Percentiles rank a stretch among this genome's conserved stretches.
phyloP scores from a whole-genome alignment of 2,113 vertebrate species.

The Anguilla japonica region DNA sequence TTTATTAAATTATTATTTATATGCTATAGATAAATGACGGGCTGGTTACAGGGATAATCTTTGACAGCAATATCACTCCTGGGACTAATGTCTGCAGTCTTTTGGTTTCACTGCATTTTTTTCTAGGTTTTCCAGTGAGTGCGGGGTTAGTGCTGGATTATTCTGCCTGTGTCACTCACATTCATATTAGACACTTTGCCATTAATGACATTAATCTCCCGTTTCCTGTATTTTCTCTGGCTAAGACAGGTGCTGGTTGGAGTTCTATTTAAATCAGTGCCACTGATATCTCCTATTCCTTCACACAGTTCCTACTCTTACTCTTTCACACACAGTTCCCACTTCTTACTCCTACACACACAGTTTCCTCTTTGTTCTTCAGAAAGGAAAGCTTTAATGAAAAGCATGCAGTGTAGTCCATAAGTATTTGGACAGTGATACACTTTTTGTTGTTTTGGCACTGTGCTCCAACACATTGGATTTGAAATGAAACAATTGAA shows the following conservation, averaged over 20 bases:
- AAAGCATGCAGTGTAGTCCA: too few species aligned
- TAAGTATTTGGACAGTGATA: too few species aligned
- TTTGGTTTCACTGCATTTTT: background rate
- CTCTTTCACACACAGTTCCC: too few species aligned
- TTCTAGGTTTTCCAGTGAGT: background rate
- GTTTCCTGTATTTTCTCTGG: background rate
- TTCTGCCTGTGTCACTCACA: background rate
- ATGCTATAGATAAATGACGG: background rate
- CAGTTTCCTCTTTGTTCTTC: background rate
- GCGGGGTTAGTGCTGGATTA: background rate
- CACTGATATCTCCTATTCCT: background rate
- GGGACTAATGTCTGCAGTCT: background rate
- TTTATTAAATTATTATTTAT: background rate
- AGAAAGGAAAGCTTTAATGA: background rate
- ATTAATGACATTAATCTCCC: background rate
- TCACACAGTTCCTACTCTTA: too few species aligned
- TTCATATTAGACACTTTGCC: background rate
- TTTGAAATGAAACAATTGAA: too few species aligned
- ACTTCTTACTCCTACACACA: background rate
- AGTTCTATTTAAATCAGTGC: background rate
- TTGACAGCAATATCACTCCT: background rate
- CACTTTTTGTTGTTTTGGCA: too few species aligned
- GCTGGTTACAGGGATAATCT: background rate
- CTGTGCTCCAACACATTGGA: too few species aligned
- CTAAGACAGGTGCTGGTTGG: background rate